Conservation (phyloP, 23 tunicate genomes). For the Trididemnum nubilum region DNA sequence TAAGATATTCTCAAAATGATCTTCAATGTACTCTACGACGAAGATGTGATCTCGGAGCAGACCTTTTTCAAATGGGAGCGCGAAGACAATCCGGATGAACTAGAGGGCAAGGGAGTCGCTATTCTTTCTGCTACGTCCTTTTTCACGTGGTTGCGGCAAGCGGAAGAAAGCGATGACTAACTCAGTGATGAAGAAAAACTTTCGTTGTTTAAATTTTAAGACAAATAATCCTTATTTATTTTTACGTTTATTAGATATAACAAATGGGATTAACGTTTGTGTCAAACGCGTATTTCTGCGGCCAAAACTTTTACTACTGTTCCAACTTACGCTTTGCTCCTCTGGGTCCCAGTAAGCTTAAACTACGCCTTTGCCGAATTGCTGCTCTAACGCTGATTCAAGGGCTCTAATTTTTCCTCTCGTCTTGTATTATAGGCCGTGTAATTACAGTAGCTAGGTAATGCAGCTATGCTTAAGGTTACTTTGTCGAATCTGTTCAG, state of each 20-base stretch:
- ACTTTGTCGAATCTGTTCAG: too few species aligned
- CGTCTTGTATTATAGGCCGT: too few species aligned
- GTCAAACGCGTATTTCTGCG: not conserved
- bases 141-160: conserved; percentile 56
- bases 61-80: conserved; percentile 51
- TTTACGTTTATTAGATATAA: not conserved
- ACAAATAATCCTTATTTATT: conserved; percentile 1
- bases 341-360: too few species aligned
- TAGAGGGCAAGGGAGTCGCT: conserved; percentile 56
- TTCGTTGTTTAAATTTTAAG: conserved; percentile 26
- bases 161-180: conserved; percentile 49
- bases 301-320: too few species aligned
- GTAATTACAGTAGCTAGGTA: too few species aligned
- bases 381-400: too few species aligned
- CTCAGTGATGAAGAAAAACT: not conserved
- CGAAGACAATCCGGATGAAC: conserved; percentile 30
- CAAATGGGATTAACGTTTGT: not conserved
- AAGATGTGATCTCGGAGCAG: conserved; percentile 42
- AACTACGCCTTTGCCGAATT: too few species aligned
- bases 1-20: conserved; percentile 41
- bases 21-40: conserved; percentile 49
- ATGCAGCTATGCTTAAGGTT: too few species aligned
- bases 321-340: too few species aligned
- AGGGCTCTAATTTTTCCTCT: too few species aligned
- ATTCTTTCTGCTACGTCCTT: conserved; percentile 52